Evolutionary conservation across 2,797 vertebrate species (phyloP), one percentile per base, ranked within the genome.

Genomic region (Eleutherodactylus coqui): DNA sequence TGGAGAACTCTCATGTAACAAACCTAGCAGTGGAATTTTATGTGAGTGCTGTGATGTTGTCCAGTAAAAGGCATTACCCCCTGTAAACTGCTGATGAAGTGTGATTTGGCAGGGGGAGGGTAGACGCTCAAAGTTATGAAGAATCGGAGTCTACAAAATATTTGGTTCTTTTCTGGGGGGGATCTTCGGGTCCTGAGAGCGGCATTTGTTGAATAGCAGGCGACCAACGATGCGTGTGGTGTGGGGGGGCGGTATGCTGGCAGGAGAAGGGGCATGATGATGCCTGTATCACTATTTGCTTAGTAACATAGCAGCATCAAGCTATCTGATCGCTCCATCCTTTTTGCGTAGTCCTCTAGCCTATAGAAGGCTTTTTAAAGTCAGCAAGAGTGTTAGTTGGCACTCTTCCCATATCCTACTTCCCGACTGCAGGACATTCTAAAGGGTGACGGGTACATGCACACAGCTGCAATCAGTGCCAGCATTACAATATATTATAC

Each of bases 121-220:
- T 90, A 77, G 16, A 21, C 58, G 27, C 89, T 91, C 89, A 90
- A 88, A 89, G 91, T 89, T 91, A 89, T 92, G 93, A 62, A 92
- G 92, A 91, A 91, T 92, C 91, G 91, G 91, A 92, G 91, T 91
- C 88, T 79, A 84, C 86, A 84, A 53, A 87, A 87, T 79, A 49
- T 51, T 73, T 32, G 75, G 67, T 64, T 87, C 69, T 84, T 87
- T 84, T 83, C 69, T 43, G 36, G 78, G 49, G n/a, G 82, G 82
- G 76, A 72, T 84, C 83, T 89, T 69, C 84, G 82, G 69, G 76
- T 67, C 75, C 55, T 80, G 76, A 80, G 86, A 87, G 91, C 91
- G 91, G 86, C 89, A 91, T 93, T 92, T 92, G 93, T 92, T 89
- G 90, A 95, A 96, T 96, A 96, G 92, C 95, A 95, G 89, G 87